Evolutionary conservation across 2,888 invertebrate species (phyloP).

Genomic region (Spodoptera exigua): DNA sequence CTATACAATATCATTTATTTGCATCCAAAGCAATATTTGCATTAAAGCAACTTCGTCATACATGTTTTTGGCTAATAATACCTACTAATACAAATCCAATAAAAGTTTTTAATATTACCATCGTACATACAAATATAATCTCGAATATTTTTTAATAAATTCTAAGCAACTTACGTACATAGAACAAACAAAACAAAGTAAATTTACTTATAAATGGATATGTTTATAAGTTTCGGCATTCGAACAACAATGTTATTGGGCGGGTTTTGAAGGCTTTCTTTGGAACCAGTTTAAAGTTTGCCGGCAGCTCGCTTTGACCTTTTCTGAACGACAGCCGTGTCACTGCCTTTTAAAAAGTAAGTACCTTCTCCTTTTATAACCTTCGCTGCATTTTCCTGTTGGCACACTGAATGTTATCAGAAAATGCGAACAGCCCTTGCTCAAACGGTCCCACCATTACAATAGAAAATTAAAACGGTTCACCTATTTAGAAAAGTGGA

Average conservation of each 20-base stretch:
- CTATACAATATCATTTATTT: too few species aligned
- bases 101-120: slow-evolving; percentile 13
- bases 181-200: slow-evolving; percentile 47
- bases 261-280: slow-evolving; percentile 66
- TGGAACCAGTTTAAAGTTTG: slow-evolving; percentile 71
- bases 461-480: slow-evolving; percentile 29
- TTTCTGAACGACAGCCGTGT: slow-evolving; percentile 62
- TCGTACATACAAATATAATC: slow-evolving; percentile 23
- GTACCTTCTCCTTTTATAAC: slow-evolving; percentile 58
- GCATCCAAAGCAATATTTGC: neutral
- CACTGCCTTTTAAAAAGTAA: slow-evolving; percentile 61
- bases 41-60: neutral
- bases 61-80: too few species aligned
- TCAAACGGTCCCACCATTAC: slow-evolving; percentile 21
- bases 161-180: slow-evolving; percentile 4
- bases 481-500: too few species aligned
- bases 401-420: slow-evolving; percentile 45
- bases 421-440: slow-evolving; percentile 31
- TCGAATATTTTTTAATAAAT: slow-evolving; percentile 24
- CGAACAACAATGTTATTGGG: slow-evolving; percentile 62
- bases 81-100: slow-evolving; percentile 3
- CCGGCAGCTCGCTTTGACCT: slow-evolving; percentile 67
- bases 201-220: slow-evolving; percentile 55
- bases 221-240: slow-evolving; percentile 53
- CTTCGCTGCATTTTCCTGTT: slow-evolving; percentile 58